Base-by-base conservation (phyloP, 2,113 vertebrate genomes). In the Gnathonemus echidnorhynchus region DNA sequence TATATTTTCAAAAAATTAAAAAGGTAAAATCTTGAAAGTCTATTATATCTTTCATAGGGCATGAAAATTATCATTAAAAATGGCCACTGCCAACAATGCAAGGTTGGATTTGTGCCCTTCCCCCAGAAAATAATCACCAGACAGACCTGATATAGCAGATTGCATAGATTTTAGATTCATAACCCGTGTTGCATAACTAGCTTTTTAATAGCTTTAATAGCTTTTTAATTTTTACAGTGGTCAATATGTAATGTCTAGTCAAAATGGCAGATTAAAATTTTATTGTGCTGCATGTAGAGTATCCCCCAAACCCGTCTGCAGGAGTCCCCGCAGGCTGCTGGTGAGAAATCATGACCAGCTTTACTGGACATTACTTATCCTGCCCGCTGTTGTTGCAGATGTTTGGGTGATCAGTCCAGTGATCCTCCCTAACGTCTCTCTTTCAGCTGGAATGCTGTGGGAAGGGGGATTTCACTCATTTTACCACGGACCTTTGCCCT, bases 391-490 rank as follows among this genome's bases (percentile, higher is more conserved):
- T n/a, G 17, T n/a, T 85, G 31, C 42, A 45, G 42, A 42, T 24
- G 42, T 83, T 39, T 83, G 11, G 39, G 7, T 45, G 39, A n/a
- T 85, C 45, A 5, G 8, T n/a, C 83, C 45, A 46, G 83, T 85
- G 45, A 85, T 48, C 39, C 2, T 85, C 1, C 4, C 10, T n/a
- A 42, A 80, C 39, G 89, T 88, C 2, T 1, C 93, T 19, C 35
- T 46, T 95, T 88, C 91, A 99, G 98, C 96, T 99, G 92, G 92
- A 94, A 89, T 99, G 98, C 95, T 99, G 98, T 50, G 98, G 97
- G 52, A 95, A 96, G 0, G 94, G 83, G 49, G 0, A 0, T 0
- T 0, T 94, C 49, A 1, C n/a, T 88, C 8, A 66, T 5, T 0
- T 0, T 0, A 0, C 0, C 0, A 90, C 70, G 0, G 31, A 94